Evolutionary conservation across 1,140 invertebrate species (phyloP).

Genomic region (Zaprionus lachaisei): DNA sequence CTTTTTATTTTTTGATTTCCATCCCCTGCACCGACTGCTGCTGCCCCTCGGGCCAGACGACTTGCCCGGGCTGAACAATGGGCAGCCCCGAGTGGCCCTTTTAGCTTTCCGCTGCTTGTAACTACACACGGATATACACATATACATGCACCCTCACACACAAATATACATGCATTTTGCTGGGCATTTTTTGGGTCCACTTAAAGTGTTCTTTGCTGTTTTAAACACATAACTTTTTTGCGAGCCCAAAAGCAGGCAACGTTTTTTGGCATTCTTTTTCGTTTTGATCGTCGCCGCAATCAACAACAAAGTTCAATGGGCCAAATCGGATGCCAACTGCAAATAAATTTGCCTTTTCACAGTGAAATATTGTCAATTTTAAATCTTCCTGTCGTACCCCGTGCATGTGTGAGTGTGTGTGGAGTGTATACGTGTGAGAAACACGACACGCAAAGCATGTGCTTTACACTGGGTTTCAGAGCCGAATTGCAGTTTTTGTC

Average conservation of each 20-base stretch:
- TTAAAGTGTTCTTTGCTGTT: conserved; percentile 45
- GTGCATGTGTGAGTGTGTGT: conserved; percentile 8
- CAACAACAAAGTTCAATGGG: conserved; percentile 75
- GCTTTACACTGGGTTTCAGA: conserved; percentile 5
- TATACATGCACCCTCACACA: too few species aligned
- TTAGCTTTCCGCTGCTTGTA: conserved; percentile 4
- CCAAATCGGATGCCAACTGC: conserved; percentile 66
- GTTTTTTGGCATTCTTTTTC: conserved; percentile 17
- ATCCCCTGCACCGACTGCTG: not conserved
- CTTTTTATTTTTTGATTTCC: conserved; percentile 65
- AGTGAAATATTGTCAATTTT: conserved; percentile 79
- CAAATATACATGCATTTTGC: not conserved
- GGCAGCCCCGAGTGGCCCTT: conserved; percentile 18
- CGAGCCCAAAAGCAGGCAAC: conserved; percentile 20
- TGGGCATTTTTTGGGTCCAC: not conserved
- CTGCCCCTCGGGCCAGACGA: not conserved
- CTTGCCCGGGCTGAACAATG: conserved; percentile 23
- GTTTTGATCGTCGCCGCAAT: conserved; percentile 56
- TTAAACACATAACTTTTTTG: conserved; percentile 39
- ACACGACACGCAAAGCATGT: conserved; percentile 13
- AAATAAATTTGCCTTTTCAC: conserved; percentile 74
- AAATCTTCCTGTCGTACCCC: conserved; percentile 25
- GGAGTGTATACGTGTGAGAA: conserved; percentile 5
- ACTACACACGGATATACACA: not conserved
- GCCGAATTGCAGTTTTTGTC: conserved; percentile 37